Evolutionary conservation across 64 coral and sea anemone genomes (phyloP).

Genomic region (Catalaphyllia jardinei): DNA sequence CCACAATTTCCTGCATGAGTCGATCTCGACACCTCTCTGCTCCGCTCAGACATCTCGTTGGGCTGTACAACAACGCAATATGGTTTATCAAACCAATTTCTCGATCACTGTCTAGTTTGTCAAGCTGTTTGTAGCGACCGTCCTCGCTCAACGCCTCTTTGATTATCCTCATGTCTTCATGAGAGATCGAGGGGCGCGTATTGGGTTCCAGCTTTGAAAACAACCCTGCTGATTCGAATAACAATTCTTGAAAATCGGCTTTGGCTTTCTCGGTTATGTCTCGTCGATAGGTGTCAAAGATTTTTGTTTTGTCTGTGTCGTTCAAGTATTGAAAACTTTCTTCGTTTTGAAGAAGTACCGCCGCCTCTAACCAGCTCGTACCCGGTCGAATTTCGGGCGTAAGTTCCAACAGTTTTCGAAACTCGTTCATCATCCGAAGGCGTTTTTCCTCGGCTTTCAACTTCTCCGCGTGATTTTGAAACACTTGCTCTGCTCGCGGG

Average conservation of each 20-base stretch:
- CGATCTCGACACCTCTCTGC: constrained; percentile 93
- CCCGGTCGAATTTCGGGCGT: constrained; percentile 94
- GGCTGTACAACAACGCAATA: constrained; percentile 91
- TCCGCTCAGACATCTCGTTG: constrained; percentile 90
- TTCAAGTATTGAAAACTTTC: constrained; percentile 97
- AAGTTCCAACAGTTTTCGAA: constrained; percentile 89
- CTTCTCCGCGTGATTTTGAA: constrained; percentile 79
- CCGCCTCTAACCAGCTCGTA: constrained; percentile 79
- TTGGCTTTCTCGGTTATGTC: constrained; percentile 91
- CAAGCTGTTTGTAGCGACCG: constrained; percentile 86
- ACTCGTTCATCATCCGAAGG: constrained; percentile 89
- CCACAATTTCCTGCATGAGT: constrained; percentile 95
- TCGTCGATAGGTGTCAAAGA: constrained; percentile 87
- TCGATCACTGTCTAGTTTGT: constrained; percentile 82
- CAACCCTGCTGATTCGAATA: constrained; percentile 93
- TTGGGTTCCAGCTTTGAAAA: constrained; percentile 91
- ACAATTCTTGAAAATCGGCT: constrained; percentile 94
- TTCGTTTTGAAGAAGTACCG: constrained; percentile 84
- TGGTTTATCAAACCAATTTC: constrained; percentile 93
- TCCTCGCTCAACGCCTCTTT: constrained; percentile 75
- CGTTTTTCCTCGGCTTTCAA: constrained; percentile 90
- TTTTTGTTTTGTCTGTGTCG: constrained; percentile 69
- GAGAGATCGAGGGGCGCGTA: constrained; percentile 67
- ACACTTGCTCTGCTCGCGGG: constrained; percentile 64
- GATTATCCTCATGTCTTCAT: constrained; percentile 79